Evolutionary conservation across 2,797 vertebrate genomes (phyloP), one percentile per base, ranked within the genome.

Genomic region (Cyclura pinguis): DNA sequence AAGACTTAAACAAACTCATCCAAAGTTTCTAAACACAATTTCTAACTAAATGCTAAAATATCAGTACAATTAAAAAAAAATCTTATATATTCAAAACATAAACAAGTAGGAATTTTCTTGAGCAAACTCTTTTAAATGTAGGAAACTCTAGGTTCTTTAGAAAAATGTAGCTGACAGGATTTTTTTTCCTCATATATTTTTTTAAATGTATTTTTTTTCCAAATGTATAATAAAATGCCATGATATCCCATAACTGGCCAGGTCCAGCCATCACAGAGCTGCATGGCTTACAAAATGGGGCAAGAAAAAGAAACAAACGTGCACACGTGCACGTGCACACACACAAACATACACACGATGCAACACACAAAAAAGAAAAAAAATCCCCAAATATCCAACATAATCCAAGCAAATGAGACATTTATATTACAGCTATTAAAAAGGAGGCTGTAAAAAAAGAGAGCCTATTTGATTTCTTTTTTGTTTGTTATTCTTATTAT

Each of bases 1-100:
- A 98, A 98, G 98, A 98, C 98, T 98, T 98, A 96, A 69, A 91
- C 97, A 96, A 97, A 97, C 96, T 95, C 94, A 97, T 95, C 96
- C 96, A 96, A 97, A 96, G 95, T 96, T 96, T 96, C 96, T 97
- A 97, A 97, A 97, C 94, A 97, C 92, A 90, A 96, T 95, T 73
- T 94, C 93, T 96, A 97, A 96, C 94, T 95, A 96, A 96, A 93
- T 92, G 94, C 95, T 96, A 96, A 97, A 97, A 96, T 96, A 96
- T 85, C 94, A 97, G 97, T 97, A 97, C 94, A 96, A 96, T 67
- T 88, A 32, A 5, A 50, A 92, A 92, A 97, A 97, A 92, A 93
- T 92, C 94, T 94, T 96, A 95, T 96, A 94, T 96, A 97, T 96
- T 96, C 95, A 96, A 97, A 97, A 96, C 97, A 97, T 96, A 97